Conservation (phyloP, 2,797 vertebrate species). For the Discoglossus pictus region DNA sequence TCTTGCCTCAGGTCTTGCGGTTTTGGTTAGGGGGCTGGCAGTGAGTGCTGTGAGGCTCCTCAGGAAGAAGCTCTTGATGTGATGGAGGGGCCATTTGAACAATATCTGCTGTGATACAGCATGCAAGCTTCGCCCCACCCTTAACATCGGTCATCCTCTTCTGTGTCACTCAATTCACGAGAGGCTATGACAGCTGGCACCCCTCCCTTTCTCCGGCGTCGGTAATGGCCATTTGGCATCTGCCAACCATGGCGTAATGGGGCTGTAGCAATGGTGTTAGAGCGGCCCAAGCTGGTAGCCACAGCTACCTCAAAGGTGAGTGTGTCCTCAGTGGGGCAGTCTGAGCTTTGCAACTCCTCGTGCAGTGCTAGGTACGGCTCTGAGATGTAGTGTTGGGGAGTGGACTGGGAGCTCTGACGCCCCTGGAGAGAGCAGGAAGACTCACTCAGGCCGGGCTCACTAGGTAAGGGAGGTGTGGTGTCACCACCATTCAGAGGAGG, state of each 20-base stretch:
- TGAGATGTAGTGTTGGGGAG: constrained; percentile 92
- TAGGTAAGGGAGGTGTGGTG: constrained; percentile 69
- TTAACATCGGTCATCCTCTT: constrained; percentile 96
- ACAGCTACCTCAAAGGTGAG: constrained; percentile 94
- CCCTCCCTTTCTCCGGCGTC: constrained; percentile 78
- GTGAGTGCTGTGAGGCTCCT: constrained; percentile 43
- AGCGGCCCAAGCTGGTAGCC: constrained; percentile 87
- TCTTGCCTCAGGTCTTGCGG: constrained; percentile 4
- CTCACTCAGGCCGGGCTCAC: constrained; percentile 66
- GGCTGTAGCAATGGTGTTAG: constrained; percentile 89
- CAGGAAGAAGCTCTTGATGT: constrained; percentile 37
- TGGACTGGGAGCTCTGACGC: constrained; percentile 74
- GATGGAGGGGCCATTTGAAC: constrained; percentile 20
- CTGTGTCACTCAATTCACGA: constrained; percentile 90
- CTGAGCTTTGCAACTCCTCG: constrained; percentile 78
- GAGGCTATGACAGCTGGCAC: constrained; percentile 74
- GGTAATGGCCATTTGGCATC: constrained; percentile 95
- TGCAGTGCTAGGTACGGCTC: constrained; percentile 93
- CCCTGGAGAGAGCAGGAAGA: constrained; percentile 65
- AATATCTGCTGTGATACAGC: constrained; percentile 19
- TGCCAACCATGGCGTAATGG: constrained; percentile 95
- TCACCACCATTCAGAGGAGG: constrained; percentile 69
- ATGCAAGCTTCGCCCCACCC: constrained; percentile 51
- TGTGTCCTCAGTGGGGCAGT: constrained; percentile 83
- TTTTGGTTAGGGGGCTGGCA: constrained; percentile 42